Base-by-base conservation (phyloP, 2,797 vertebrate genomes). In the Heterohyrax brucei region DNA sequence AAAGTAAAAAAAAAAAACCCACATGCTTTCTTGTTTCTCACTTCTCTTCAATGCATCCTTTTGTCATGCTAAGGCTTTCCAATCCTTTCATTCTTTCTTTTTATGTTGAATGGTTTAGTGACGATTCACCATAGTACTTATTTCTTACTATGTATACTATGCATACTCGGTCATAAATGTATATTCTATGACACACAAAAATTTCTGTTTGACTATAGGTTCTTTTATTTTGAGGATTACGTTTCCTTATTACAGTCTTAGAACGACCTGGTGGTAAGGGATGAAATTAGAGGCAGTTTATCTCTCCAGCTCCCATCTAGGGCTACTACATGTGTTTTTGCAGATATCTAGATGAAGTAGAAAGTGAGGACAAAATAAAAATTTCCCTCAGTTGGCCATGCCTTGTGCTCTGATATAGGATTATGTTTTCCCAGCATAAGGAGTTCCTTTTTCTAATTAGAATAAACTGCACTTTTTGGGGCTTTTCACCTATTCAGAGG, bases 31-130 rank as follows among this genome's bases (percentile, higher is more conserved):
- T 73, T 62, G 1, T 91, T 66, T 92, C 61, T 95, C 3, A 33
- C 2, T 86, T 91, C 22, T 81, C 16, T 62, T 78, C 91, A 33
- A 59, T 30, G 24, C 2, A 68, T 86, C 94, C 0, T 1, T 64
- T 87, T 95, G 28, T 81, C 9, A 62, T 78, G 10, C 10, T 81
- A 78, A 95, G 13, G 53, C 50, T 75, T 79, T 97, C 48, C 22
- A 77, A n/a, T 78, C 39, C 16, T 1, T 87, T 77, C 83, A 80
- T 76, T 7, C 2, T 22, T 83, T 87, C 75, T 24, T 87, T 93
- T 76, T 64, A 19, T 72, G 24, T 53, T 46, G 12, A 10, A 77
- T 30, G 7, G 33, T 46, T 68, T 82, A 81, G 12, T 61, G 30
- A n/a, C 4, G 8, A 33, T 30, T 28, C 33, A 75, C 5, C 28